Evolutionary conservation across 2,888 invertebrate genomes (phyloP).

Genomic region (Gymnoscelis rufifasciata): DNA sequence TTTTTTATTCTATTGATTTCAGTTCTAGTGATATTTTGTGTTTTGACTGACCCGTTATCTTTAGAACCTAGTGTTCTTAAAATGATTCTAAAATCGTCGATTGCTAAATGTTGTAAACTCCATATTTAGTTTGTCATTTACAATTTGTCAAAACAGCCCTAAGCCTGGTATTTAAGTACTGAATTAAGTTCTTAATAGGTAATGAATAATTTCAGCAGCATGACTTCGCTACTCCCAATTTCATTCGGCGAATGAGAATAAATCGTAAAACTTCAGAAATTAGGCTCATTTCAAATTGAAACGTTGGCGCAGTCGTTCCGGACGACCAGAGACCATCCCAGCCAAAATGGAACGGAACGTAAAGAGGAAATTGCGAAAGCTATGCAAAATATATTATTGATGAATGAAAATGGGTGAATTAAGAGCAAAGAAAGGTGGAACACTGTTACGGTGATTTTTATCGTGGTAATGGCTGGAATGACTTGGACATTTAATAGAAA

Average conservation of each 20-base stretch:
- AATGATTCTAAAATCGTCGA: too few relatives aligned
- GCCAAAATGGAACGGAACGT: slow-evolving; percentile 16
- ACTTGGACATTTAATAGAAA: neutral
- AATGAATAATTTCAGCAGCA: neutral
- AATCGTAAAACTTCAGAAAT: neutral
- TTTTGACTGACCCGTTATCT: too few relatives aligned
- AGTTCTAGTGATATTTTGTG: too few relatives aligned
- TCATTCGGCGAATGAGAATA: neutral
- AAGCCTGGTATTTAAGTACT: too few relatives aligned
- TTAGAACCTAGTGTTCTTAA: too few relatives aligned
- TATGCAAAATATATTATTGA: slow-evolving; percentile 8
- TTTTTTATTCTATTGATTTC: too few relatives aligned
- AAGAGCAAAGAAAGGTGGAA: neutral
- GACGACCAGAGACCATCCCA: slow-evolving; percentile 8
- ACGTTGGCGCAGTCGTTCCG: slow-evolving; percentile 6
- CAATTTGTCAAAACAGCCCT: too few relatives aligned
- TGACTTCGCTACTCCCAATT: neutral
- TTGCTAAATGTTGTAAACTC: too few relatives aligned
- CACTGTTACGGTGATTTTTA: neutral
- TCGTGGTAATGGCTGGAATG: neutral
- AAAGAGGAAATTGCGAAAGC: slow-evolving; percentile 21
- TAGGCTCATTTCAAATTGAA: slow-evolving; percentile 2
- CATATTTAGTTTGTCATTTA: too few relatives aligned
- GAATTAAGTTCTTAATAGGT: too few relatives aligned
- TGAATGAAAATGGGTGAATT: slow-evolving; percentile 14